phyloP scores from a whole-genome alignment of 2,888 invertebrate genomes.

The Diplolepis rosae region DNA sequence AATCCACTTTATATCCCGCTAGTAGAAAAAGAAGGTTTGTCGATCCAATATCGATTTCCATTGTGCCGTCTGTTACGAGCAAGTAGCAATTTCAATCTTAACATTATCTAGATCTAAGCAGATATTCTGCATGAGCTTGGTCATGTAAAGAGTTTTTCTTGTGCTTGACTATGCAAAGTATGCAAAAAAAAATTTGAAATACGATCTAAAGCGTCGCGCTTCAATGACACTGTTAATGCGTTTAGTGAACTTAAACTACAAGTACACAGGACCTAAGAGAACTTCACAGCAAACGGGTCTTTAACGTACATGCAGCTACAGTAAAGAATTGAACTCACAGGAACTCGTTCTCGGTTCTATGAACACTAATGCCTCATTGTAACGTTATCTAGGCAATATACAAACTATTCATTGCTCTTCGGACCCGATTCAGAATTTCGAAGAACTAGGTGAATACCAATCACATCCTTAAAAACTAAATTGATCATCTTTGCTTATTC shows the following conservation, averaged over 20 bases:
- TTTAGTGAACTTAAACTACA: not conserved
- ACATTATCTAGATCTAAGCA: conserved; percentile 1
- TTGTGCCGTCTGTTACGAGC: not conserved
- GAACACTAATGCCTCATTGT: not conserved
- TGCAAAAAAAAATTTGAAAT: not conserved
- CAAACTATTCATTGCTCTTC: not conserved
- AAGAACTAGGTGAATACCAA: not conserved
- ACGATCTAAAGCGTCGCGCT: not conserved
- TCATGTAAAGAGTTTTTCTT: not conserved
- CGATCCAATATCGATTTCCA: not conserved
- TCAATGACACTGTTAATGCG: not conserved
- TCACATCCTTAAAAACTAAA: not conserved
- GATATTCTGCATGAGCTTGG: not conserved
- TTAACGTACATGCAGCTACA: not conserved
- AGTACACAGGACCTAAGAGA: not conserved
- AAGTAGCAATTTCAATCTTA: not conserved
- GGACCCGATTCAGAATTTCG: not conserved
- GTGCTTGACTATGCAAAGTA: not conserved
- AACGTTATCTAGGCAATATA: not conserved
- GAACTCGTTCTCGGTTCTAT: not conserved
- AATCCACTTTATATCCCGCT: too few species aligned
- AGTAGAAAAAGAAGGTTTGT: not conserved
- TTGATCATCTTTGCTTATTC: not conserved
- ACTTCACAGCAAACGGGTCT: not conserved
- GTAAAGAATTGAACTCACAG: not conserved